phyloP scores from a whole-genome alignment of 1,140 invertebrate species.

The Mamestra configurata region DNA sequence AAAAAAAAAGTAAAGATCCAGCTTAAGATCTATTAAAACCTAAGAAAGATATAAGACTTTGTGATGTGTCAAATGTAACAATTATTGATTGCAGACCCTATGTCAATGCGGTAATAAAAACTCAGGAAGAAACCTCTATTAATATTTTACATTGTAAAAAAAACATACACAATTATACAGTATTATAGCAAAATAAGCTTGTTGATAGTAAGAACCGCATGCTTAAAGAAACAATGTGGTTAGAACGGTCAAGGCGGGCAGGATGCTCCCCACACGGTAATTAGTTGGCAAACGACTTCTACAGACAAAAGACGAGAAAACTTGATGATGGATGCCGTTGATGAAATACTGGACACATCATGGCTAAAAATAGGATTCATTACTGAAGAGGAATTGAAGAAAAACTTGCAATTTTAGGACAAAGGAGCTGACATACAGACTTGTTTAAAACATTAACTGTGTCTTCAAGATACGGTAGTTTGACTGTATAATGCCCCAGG shows the following conservation, averaged over 20 bases:
- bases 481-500: too few species aligned
- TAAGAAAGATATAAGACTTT: too few species aligned
- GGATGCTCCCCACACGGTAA: slow-evolving; percentile 5
- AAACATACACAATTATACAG: neutral
- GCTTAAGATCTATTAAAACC: too few species aligned
- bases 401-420: neutral
- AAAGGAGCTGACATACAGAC: neutral
- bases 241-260: slow-evolving; percentile 23
- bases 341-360: slow-evolving; percentile 1
- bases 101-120: too few species aligned
- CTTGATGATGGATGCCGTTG: slow-evolving; percentile 1
- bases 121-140: too few species aligned
- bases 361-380: slow-evolving; percentile 7
- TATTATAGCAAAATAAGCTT: neutral
- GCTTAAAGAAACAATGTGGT: slow-evolving; percentile 12
- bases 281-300: slow-evolving; percentile 23
- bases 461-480: too few species aligned
- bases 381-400: neutral
- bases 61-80: too few species aligned
- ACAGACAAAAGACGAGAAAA: neutral
- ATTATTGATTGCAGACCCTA: too few species aligned
- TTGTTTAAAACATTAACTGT: neutral
- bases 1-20: too few species aligned
- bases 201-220: neutral
- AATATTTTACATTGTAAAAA: neutral